Evolutionary conservation across 1,140 invertebrate species (phyloP), one percentile per base, ranked within the genome.

Genomic region (Zaprionus ornatus): DNA sequence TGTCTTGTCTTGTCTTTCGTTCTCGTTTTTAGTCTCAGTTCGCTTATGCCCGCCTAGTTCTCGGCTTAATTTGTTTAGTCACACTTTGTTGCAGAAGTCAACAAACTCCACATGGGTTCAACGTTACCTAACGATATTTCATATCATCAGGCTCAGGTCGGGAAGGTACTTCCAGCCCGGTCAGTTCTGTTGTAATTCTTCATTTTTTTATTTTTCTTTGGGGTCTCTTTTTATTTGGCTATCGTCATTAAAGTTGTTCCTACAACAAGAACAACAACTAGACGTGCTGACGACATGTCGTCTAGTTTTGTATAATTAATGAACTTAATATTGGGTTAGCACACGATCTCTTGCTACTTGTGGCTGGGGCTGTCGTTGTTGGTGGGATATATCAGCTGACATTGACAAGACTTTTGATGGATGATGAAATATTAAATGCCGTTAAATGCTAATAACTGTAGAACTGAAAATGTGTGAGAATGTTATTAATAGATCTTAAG

Each of bases 71-170:
- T 88, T 87, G 84, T 87, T 87, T 87, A 87, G 84, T 87, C 84
- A 87, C 84, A 87, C 84, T 88, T 88, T 88, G 84, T 88, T 88
- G 84, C 67, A 87, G 84, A 87, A 87, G 84, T 87, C 84, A 87
- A 87, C 84, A 87, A 87, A 87, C 84, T 88, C 85, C 63, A 66
- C 84, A 87, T 88, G 84, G 80, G 83, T 61, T 87, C 80, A 66
- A 76, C 56, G 73, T 72, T 75, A 68, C 77, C 72, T 66, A 66
- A 71, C 64, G 54, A 70, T 71, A 79, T 76, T 85, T 85, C 55
- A 76, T 82, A 76, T 68, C 64, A 59, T 62, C 40, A 57, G 63
- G 4, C 35, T 15, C 59, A 77, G 64, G 56, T 55, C 50, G 70
- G 66, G 55, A 59, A 55, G 13, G 13, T 37, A 72, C 37, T 59